Base-by-base conservation (phyloP, 2,888 invertebrate genomes). In the Torymus auratus region DNA sequence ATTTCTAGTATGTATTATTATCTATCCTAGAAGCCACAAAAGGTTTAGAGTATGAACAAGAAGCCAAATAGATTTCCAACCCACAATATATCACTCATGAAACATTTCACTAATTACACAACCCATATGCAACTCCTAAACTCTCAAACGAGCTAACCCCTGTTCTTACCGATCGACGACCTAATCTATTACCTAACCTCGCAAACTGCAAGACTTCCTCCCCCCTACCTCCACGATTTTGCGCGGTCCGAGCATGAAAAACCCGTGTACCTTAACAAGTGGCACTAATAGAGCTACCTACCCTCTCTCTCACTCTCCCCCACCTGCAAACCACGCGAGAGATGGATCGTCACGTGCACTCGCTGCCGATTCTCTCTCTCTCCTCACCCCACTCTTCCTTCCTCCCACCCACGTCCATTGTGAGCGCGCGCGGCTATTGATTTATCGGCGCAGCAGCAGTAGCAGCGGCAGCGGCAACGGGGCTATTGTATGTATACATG, bases 401-500 rank as follows among this genome's bases (percentile, higher is more conserved):
- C 14, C 17, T 28, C 77, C 4, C 78, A 14, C 69, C 2, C 56
- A n/a, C 15, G 20, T 14, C 56, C 55, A 65, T 60, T 61, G 76
- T 65, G 68, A 50, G 74, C 71, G 14, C 10, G 23, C 14, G 15
- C 12, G 20, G 69, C 67, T 79, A 82, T 82, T 82, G 82, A 82
- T 82, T 82, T 79, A 79, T 79, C 76, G 79, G 72, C 15, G 0
- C 55, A 50, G 58, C 41, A 41, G 41, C 41, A 41, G 41, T 12
- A 2, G 69, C 72, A 17, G 61, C 60, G 61, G 64, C 14, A 56
- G 52, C 58, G 2, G 52, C 12, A 20, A 7, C 53, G 67, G 14
- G 53, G 72, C 73, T 72, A 81, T 81, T 81, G 81, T 78, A 76
- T 17, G 61, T 68, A 41, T 41, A 81, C 73, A 81, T 23, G 77